These are phyloP conservation scores for Drosophila antonietae DNA, from an alignment of 2,888 invertebrate genomes.

Conservation along the genomic window DNA sequence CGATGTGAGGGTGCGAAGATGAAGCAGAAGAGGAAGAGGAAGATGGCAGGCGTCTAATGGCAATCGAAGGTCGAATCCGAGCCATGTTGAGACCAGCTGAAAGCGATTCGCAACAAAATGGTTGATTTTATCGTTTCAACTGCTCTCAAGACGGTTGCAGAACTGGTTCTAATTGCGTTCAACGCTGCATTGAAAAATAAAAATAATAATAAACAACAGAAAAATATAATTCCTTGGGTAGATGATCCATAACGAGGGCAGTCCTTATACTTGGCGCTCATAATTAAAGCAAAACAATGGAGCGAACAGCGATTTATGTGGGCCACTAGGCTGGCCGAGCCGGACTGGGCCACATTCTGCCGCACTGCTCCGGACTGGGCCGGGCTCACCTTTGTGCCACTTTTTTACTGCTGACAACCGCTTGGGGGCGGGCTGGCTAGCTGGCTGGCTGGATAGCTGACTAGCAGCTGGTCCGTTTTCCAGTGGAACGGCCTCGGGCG, in stretches of 20 bases:
- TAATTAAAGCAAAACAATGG: conserved; percentile 35
- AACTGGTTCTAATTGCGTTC: conserved; percentile 1
- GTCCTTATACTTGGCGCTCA: conserved; percentile 4
- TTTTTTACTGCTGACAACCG: conserved; percentile 21
- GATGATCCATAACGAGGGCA: conserved; percentile 1
- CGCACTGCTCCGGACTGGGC: not conserved
- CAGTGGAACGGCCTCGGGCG: conserved; percentile 2
- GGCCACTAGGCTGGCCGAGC: conserved; percentile 1
- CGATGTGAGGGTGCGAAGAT: not conserved
- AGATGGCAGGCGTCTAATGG: not conserved
- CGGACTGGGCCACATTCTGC: not conserved
- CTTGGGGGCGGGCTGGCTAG: not conserved
- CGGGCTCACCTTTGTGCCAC: conserved; percentile 1
- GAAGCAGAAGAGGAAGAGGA: not conserved
- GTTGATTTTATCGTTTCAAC: conserved; percentile 7
- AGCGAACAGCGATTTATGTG: not conserved
- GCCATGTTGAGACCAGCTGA: not conserved
- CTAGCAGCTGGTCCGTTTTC: conserved; percentile 14
- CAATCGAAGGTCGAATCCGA: not conserved
- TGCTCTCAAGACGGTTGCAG: not conserved
- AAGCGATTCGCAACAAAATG: conserved; percentile 5
- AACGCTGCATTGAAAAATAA: not conserved
- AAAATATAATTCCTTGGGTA: not conserved
- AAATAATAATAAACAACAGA: not conserved
- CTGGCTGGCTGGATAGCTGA: conserved; percentile 8